Evolutionary conservation across 1,140 invertebrate species (phyloP), one percentile per base, ranked within the genome.

Genomic region (Bombus confusus): DNA sequence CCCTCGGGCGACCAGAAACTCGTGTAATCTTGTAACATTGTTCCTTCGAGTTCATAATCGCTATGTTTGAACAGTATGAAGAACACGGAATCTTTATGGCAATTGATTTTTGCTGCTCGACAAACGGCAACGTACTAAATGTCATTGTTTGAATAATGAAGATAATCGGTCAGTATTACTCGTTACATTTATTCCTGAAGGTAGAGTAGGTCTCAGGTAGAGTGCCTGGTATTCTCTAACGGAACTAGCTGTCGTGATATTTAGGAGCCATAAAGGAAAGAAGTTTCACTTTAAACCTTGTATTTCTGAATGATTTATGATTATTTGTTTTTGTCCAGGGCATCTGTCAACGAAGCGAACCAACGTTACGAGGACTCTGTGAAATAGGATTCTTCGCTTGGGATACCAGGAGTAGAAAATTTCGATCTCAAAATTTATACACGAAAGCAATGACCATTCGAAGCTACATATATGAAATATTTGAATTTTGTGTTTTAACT

Each of bases 221-320:
- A 5, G 18, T 52, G 2, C 6, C 0, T 0, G 18, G 5, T 52
- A 52, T 52, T 22, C 10, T 34, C 39, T 39, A 69, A 57, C 69
- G 22, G 31, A 80, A 80, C 57, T 71, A 71, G 1, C 3, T 5
- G 68, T 4, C 2, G n/a, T 25, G 1, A 34, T 15, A 15, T 71
- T 28, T 25, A 5, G 0, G 22, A 10, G 0, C 18, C 34, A 3
- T 5, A 9, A 10, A n/a, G 1, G 4, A 6, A n/a, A 28, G 12
- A 69, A 28, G 25, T 71, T 71, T 71, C 25, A 13, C 69, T n/a
- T 25, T 3, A 12, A n/a, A 71, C 25, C 22, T 39, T 28, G 25
- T 71, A 71, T 28, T 41, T 28, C 13, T 4, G 15, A 12, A 74
- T 2, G 43, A 74, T 74, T 74, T 43, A 74, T 6, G 39, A 47